Percentiles rank a stretch among this genome's conserved stretches.
phyloP scores from a whole-genome alignment of 2,888 invertebrate genomes.

The Leptopterna dolabrata region DNA sequence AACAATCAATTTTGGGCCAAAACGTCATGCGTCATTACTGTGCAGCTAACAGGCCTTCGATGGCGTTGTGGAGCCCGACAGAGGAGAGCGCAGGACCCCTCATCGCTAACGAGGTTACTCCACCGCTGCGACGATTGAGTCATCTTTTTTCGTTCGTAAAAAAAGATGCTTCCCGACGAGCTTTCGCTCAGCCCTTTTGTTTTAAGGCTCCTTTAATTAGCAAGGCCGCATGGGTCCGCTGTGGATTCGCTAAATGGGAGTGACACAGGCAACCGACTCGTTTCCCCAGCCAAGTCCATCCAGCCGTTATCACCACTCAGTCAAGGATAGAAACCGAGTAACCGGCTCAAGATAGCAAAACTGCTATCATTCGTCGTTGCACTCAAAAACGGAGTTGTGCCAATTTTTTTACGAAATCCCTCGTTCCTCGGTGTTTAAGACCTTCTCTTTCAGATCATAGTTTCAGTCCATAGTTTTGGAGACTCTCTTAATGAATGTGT shows the following conservation, averaged over 20 bases:
- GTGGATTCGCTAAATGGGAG: background rate
- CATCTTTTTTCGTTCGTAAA: background rate
- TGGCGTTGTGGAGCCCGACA: background rate
- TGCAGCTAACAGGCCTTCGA: background rate
- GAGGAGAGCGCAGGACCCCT: background rate
- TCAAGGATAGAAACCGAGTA: background rate
- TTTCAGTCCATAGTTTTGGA: no score
- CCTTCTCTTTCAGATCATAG: no score
- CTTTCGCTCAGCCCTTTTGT: conserved; percentile 2
- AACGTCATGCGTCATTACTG: background rate
- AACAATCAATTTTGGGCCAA: background rate
- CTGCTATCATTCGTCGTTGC: no score
- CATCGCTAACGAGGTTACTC: background rate
- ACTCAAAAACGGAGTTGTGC: no score
- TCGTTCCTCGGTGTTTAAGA: no score
- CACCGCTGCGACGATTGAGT: background rate
- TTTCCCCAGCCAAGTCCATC: background rate
- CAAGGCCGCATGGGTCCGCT: background rate
- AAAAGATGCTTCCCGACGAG: background rate
- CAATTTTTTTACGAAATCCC: no score
- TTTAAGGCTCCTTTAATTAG: conserved; percentile 1
- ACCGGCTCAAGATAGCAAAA: no score
- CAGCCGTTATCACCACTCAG: background rate
- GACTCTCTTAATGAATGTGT: no score
- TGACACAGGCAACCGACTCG: background rate